Evolutionary conservation across 2,888 invertebrate genomes (phyloP), one percentile per base, ranked within the genome.

Genomic region (Metallyticus violacea): DNA sequence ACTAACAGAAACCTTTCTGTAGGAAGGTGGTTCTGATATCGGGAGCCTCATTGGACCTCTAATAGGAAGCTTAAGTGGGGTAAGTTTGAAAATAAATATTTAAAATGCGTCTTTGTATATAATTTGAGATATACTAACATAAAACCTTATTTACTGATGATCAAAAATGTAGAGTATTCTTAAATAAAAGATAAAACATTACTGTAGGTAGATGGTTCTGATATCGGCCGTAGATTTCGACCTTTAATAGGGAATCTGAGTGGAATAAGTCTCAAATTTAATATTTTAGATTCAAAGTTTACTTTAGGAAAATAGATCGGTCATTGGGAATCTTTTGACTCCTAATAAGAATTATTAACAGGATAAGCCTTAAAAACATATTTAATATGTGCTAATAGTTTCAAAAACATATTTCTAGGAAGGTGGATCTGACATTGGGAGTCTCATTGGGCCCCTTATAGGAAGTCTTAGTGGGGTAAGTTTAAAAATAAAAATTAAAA

Each of bases 341-440:
- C 5, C 80, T 88, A 1, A 77, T 86, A 9, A 85, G 88, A 7
- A 26, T 85, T 9, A 80, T 82, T 77, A 86, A 85, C 26, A 85
- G 87, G 86, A 86, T 88, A 86, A 88, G n/a, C n/a, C n/a, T n/a
- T n/a, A n/a, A n/a, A n/a, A 15, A 62, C 4, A 62, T 62, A 62
- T 62, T n/a, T 62, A 62, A 62, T 62, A 2, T 0, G 0, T 15
- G 2, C 0, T 2, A 62, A 15, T 15, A 62, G 22, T 6, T 15
- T 62, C n/a, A n/a, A n/a, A n/a, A n/a, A n/a, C n/a, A n/a, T n/a
- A n/a, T 15, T 4, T 62, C 22, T 62, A 62, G 40, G 40, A 62
- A 62, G 40, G 40, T 9, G 81, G 81, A 4, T 81, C 81, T 26
- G 81, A 81, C 81, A 62, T 81, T 15, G 81, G 25, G 7, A 62